These are phyloP conservation scores for Tachina lurida DNA, from an alignment of 2,888 invertebrate species.

Conservation along the genomic window DNA sequence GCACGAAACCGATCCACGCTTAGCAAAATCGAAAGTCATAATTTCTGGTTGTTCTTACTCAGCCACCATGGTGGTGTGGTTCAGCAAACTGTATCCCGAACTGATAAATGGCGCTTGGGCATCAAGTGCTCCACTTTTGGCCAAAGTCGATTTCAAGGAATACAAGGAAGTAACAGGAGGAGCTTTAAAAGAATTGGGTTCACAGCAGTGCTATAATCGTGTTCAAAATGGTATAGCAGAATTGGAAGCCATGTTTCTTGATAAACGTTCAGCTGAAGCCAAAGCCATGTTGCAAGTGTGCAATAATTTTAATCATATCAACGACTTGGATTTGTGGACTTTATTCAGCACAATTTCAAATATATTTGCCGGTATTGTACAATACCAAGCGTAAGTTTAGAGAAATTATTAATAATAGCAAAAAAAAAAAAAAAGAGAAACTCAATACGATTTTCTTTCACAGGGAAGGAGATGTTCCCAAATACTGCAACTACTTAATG, in stretches of 20 bases:
- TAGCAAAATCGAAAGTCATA: conserved; percentile 82
- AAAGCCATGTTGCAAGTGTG: conserved; percentile 80
- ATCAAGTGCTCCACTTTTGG: conserved; percentile 87
- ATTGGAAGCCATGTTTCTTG: conserved; percentile 77
- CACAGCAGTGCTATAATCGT: conserved; percentile 79
- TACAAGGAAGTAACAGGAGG: conserved; percentile 81
- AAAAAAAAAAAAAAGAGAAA: not conserved
- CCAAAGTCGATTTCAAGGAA: conserved; percentile 85
- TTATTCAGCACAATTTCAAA: conserved; percentile 79
- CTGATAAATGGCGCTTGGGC: conserved; percentile 85
- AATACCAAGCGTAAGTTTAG: conserved; percentile 77
- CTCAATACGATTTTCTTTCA: not conserved
- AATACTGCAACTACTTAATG: conserved; percentile 75
- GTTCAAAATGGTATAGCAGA: conserved; percentile 79
- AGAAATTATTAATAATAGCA: not conserved
- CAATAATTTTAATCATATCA: conserved; percentile 77
- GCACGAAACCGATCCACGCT: conserved; percentile 78
- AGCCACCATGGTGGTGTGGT: conserved; percentile 88
- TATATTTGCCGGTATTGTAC: conserved; percentile 78
- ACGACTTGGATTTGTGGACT: conserved; percentile 79
- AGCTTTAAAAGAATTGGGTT: conserved; percentile 78
- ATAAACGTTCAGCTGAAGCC: conserved; percentile 76
- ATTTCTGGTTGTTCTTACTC: conserved; percentile 87
- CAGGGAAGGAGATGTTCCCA: conserved; percentile 75
- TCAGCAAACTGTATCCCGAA: conserved; percentile 86